Conservation (phyloP, 2,797 vertebrate genomes). For the Argentina silus region DNA sequence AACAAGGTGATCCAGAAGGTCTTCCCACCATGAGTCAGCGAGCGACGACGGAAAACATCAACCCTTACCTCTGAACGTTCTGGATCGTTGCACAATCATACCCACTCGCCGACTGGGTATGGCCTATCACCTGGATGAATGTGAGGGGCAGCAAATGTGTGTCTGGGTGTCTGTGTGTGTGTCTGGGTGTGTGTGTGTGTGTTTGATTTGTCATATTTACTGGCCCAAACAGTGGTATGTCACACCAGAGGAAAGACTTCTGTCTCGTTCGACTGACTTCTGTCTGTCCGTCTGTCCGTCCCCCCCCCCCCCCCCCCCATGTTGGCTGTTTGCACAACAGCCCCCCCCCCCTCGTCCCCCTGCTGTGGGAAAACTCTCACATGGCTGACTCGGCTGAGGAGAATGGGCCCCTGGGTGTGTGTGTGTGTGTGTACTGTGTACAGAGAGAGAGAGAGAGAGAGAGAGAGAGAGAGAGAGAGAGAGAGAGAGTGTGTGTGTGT, state of each 20-base stretch:
- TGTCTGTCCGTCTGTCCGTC: slow-evolving; percentile 40
- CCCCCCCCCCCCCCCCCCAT: too few species aligned
- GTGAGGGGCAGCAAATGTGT: too few species aligned
- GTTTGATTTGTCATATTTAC: slow-evolving; percentile 23
- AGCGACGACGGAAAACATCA: slow-evolving; percentile 55
- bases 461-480: too few species aligned
- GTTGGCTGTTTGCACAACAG: slow-evolving; percentile 62
- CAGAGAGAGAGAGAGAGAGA: too few species aligned
- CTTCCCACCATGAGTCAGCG: slow-evolving; percentile 56
- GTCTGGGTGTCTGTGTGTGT: too few species aligned
- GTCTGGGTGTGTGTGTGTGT: too few species aligned
- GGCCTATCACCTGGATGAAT: too few species aligned
- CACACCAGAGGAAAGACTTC: slow-evolving; percentile 34
- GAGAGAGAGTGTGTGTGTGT: slow-evolving; percentile 15
- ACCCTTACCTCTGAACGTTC: slow-evolving; percentile 22
- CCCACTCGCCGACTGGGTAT: slow-evolving; percentile 37
- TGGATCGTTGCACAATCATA: slow-evolving; percentile 49
- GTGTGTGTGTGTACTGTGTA: neutral
- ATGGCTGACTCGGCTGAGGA: slow-evolving; percentile 36
- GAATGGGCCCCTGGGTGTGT: slow-evolving; percentile 22
- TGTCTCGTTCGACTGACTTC: neutral
- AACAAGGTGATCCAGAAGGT: too few species aligned
- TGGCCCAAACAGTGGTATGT: slow-evolving; percentile 34
- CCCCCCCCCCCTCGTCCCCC: slow-evolving; percentile 46
- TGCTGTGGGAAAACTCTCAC: slow-evolving; percentile 70